Evolutionary conservation across 2,113 vertebrate genomes (phyloP), one percentile per base, ranked within the genome.

Genomic region (Catharus minimus): DNA sequence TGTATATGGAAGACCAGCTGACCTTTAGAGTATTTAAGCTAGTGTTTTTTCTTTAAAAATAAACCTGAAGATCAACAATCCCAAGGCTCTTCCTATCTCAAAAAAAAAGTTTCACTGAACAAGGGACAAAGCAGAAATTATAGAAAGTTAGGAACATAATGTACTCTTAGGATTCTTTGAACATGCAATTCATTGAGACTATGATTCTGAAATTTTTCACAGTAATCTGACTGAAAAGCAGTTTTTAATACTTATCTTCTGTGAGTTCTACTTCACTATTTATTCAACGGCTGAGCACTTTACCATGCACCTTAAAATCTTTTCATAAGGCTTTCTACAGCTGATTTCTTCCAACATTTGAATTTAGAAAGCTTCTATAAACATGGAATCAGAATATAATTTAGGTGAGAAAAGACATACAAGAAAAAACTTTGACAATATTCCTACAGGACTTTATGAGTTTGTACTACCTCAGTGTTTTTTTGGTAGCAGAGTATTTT

Each of bases 201-300:
- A 56, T 44, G 15, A 86, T 76, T 44, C 62, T 76, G 80, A 93
- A 89, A 80, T 88, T 95, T 96, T 95, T 67, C 71, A 66, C 90
- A 71, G 75, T 41, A 82, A 82, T 91, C 85, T 76, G 77, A 77
- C 14, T 83, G 57, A 93, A 94, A 81, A 60, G 60, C 86, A 88
- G 75, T 87, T 95, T 95, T 96, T 68, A 90, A 89, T 77, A 66
- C 13, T 56, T 89, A 19, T 4, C 73, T 93, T 94, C 38, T 86
- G 23, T 69, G 28, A 92, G 47, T 89, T 72, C 28, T 55, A 41
- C 36, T 76, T 86, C 33, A 52, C 50, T 58, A 33, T 90, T 65
- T 72, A 78, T 73, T 33, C 52, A 93, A 41, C 47, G 79, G 66
- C 44, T 92, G 61, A 85, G n/a, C 32, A 36, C 28, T 86, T 89